Evolutionary conservation across 1,140 invertebrate species (phyloP).

Genomic region (Vanessa atalanta): DNA sequence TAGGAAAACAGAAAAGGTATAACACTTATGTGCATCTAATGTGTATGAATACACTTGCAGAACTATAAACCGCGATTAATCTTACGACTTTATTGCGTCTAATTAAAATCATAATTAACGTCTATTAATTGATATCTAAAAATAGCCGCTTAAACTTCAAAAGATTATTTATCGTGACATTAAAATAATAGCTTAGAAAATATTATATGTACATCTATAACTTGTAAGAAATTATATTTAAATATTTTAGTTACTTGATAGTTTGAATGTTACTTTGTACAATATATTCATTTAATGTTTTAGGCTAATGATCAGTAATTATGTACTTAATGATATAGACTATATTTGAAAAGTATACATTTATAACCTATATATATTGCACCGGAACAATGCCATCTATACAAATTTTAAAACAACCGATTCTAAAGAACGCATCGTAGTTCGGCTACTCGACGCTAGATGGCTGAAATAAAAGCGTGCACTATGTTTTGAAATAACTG

Average conservation of each 20-base stretch:
- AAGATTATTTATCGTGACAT: conserved; percentile 10
- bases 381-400: conserved; percentile 40
- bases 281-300: no score
- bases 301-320: no score
- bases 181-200: neutral
- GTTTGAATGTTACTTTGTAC: neutral
- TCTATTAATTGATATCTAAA: conserved; percentile 19
- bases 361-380: no score
- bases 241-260: neutral
- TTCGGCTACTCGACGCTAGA: conserved; percentile 52
- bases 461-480: conserved; percentile 30
- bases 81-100: neutral
- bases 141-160: conserved; percentile 15
- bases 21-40: neutral
- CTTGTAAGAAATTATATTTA: no score
- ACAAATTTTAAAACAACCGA: neutral
- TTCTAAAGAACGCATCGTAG: conserved; percentile 6
- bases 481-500: neutral
- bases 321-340: no score
- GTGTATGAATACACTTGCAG: neutral
- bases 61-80: conserved; percentile 1
- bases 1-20: neutral
- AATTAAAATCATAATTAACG: conserved; percentile 4
- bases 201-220: no score
- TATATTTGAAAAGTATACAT: no score